Conservation (phyloP, 2,888 invertebrate genomes). For the Pherbina coryleti region DNA sequence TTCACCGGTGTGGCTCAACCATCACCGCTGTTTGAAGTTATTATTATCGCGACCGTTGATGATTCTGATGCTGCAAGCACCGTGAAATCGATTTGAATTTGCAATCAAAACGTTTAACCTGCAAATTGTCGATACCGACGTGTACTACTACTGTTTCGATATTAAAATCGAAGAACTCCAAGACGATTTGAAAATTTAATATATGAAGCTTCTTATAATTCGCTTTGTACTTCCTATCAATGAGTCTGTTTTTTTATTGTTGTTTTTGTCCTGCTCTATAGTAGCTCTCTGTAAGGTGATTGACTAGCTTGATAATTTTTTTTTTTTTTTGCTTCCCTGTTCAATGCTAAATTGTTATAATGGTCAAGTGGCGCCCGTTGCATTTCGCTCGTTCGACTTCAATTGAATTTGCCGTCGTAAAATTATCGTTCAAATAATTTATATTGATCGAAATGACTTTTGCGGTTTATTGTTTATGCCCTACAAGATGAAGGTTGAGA, state of each 20-base stretch:
- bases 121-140: conserved; percentile 49
- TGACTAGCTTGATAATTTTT: not conserved
- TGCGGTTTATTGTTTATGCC: conserved; percentile 21
- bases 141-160: conserved; percentile 49
- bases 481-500: not conserved
- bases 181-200: conserved; percentile 28
- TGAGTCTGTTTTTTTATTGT: not conserved
- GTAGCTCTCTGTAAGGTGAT: not conserved
- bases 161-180: not conserved
- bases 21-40: not conserved
- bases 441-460: conserved; percentile 36
- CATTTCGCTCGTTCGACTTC: conserved; percentile 27
- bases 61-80: conserved; percentile 22
- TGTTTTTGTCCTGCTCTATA: not conserved
- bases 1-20: not conserved
- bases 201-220: not conserved
- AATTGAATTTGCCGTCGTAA: conserved; percentile 37
- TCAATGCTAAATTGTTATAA: conserved; percentile 52
- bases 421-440: conserved; percentile 23
- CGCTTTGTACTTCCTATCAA: not conserved
- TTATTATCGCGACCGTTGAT: not conserved
- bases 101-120: conserved; percentile 53
- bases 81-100: conserved; percentile 38
- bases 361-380: conserved; percentile 50
- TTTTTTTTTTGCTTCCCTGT: not conserved